Base-by-base conservation (phyloP, 2,113 vertebrate genomes). In the Oostethus manadensis region DNA sequence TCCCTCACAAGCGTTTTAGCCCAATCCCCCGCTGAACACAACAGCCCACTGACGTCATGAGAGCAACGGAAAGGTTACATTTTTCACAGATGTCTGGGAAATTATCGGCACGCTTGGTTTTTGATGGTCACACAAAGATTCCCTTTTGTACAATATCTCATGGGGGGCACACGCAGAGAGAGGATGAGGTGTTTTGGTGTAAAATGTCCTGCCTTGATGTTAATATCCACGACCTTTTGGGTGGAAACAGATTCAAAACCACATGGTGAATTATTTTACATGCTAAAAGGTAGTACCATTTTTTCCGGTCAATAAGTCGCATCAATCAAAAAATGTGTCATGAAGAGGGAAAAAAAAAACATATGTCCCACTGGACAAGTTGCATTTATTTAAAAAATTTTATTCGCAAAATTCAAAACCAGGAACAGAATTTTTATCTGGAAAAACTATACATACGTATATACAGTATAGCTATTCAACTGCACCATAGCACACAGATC, bases 41-140 rank as follows among this genome's bases (percentile, higher is more conserved):
- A 88, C 91, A 90, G 88, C 88, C 78, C 88, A 83, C 92, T 98
- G 94, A 98, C 94, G 96, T 97, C 94, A 98, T 91, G 92, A 88
- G 89, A 89, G 85, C 56, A 76, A 84, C 73, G 68, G 78, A 84
- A 84, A 89, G 86, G 86, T 90, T 89, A 86, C 81, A 85, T 79
- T 85, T 88, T 84, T 88, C 69, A 61, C 89, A 89, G 87, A 88
- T 89, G 88, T 88, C 81, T 89, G 79, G 71, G 80, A 88, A 85
- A 79, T 84, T 74, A 83, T 75, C 65, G 29, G 56, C 49, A 56
- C n/a, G 54, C 56, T 70, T 70, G 38, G 42, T 60, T 84, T 84
- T 84, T 71, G 58, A 73, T 66, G 64, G 70, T 71, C 76, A 53
- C 66, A 62, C 56, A 56, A 70, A 78, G 79, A 76, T 80, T 76